Conservation (phyloP, 2,888 invertebrate species). For the Octonoba sinensis region DNA sequence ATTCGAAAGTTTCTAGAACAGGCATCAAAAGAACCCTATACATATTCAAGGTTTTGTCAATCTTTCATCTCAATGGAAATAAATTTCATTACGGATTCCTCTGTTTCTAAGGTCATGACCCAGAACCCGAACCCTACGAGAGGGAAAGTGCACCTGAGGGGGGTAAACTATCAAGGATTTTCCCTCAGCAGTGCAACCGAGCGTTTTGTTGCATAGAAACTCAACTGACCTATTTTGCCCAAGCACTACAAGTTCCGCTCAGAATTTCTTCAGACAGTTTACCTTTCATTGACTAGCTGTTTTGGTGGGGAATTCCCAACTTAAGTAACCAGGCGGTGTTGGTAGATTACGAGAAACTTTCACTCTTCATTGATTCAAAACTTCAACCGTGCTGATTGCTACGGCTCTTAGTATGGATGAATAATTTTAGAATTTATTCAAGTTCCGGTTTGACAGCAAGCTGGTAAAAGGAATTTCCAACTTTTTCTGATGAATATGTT, state of each 20-base stretch:
- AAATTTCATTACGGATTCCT: too few relatives aligned
- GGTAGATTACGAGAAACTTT: slow-evolving; percentile 15
- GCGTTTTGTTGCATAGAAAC: neutral
- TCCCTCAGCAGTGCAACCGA: neutral
- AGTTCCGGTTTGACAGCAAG: too few relatives aligned
- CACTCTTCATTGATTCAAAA: slow-evolving; percentile 20
- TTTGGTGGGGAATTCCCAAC: slow-evolving; percentile 14
- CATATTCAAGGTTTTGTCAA: too few relatives aligned
- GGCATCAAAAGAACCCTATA: too few relatives aligned
- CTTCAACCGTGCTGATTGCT: neutral
- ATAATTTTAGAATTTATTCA: too few relatives aligned
- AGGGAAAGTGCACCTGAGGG: neutral
- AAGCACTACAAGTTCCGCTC: slow-evolving; percentile 1
- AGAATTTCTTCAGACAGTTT: neutral
- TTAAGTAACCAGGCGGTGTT: neutral
- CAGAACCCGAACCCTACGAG: too few relatives aligned
- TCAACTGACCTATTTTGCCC: slow-evolving; percentile 1
- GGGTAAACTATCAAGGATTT: neutral
- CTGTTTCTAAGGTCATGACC: too few relatives aligned
- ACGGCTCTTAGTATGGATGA: too few relatives aligned
- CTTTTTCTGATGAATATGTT: too few relatives aligned
- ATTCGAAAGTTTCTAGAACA: too few relatives aligned
- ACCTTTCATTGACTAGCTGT: neutral
- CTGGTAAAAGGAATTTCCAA: too few relatives aligned
- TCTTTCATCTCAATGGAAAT: too few relatives aligned